Conservation (phyloP, 2,888 invertebrate genomes). For the Callosobruchus maculatus region DNA sequence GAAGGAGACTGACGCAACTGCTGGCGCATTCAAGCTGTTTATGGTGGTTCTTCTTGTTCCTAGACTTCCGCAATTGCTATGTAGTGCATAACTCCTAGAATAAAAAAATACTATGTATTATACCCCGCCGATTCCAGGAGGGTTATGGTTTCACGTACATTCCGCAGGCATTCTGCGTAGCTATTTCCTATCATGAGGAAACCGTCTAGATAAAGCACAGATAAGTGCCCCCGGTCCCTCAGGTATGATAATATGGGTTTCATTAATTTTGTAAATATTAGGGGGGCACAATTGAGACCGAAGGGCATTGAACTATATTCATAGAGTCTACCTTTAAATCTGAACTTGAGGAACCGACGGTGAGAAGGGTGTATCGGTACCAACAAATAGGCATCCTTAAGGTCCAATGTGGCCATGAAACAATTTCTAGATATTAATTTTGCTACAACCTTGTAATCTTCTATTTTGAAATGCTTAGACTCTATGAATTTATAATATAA, state of each 20-base stretch:
- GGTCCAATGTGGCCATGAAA: background rate
- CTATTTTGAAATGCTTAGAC: background rate
- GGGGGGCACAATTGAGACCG: too few relatives aligned
- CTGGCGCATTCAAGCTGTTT: too few relatives aligned
- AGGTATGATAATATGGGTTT: background rate
- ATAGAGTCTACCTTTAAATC: background rate
- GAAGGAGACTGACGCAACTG: too few relatives aligned
- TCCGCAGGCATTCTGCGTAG: too few relatives aligned
- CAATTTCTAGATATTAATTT: background rate
- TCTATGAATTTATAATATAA: too few relatives aligned
- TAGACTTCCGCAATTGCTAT: too few relatives aligned
- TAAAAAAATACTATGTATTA: too few relatives aligned
- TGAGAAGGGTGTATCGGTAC: background rate
- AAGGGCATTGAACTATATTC: background rate
- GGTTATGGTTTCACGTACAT: too few relatives aligned
- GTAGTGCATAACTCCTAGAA: too few relatives aligned
- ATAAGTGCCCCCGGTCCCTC: background rate
- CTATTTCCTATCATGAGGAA: background rate
- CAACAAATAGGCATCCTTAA: constrained; percentile 3
- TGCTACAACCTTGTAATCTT: background rate
- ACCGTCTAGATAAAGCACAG: background rate
- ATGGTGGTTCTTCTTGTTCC: too few relatives aligned
- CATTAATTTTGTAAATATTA: background rate
- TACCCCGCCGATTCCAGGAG: too few relatives aligned
- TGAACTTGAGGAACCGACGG: background rate